Base-by-base conservation (phyloP, 2,113 vertebrate genomes). In the Oryzias javanicus region DNA sequence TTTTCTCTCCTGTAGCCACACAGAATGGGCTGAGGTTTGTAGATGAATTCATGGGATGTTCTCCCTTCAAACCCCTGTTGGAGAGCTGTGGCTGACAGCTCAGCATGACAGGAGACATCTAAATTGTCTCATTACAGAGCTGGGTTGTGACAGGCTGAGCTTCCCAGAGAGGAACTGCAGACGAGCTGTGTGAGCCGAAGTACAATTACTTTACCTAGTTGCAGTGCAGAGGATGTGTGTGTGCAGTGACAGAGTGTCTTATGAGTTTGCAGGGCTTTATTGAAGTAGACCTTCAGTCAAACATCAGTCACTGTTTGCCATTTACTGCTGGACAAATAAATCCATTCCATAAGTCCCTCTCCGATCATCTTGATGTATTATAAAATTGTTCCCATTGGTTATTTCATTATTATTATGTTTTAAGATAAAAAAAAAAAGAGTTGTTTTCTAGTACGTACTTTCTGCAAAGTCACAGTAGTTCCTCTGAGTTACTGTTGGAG, bases 101-200 rank as follows among this genome's bases (percentile, higher is more conserved):
- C 51, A 58, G 74, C 64, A 53, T 81, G 76, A 82, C 84, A 82
- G 79, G 80, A 89, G 85, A 91, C 80, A 80, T 88, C 84, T 88
- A 86, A 89, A 90, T 85, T 82, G 87, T 89, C 84, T 91, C 87
- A 88, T 89, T 90, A 88, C 59, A 62, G 81, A 84, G 66, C 73
- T 29, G 63, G 82, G 81, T 83, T 80, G 66, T 89, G 87, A 89
- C 79, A 90, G 81, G 64, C 82, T 45, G 75, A 74, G 80, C 74
- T 56, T 51, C 56, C 65, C 52, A 22, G 74, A 74, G 70, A 83
- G 68, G 66, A 69, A 22, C 20, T 7, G 55, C 48, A 49, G 82
- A 87, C 76, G 74, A 79, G 64, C 78, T 83, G 77, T 70, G 68
- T 80, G 75, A 72, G 72, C 76, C 42, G 52, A 73, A 55, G 63